Evolutionary conservation across 2,113 vertebrate genomes (phyloP).

Genomic region (Todiramphus saurophagus): DNA sequence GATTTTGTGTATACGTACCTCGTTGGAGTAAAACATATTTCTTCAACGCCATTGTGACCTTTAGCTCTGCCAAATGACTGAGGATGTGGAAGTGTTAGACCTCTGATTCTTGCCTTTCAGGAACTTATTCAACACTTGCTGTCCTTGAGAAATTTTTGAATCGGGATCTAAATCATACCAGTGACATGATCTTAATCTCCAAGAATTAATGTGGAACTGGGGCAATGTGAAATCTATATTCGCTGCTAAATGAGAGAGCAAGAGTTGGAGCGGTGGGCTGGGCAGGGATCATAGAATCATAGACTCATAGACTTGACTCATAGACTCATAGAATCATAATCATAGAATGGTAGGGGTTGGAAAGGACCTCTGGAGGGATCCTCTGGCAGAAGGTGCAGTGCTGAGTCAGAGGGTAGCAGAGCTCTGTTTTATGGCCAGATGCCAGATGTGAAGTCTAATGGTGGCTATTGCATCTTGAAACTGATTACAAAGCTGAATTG

Average conservation of each 20-base stretch:
- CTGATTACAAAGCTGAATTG: background rate
- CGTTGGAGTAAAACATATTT: background rate
- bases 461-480: background rate
- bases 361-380: too few relatives aligned
- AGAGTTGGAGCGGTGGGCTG: background rate
- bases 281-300: background rate
- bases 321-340: too few relatives aligned
- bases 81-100: background rate
- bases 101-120: background rate
- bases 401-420: fast-evolving
- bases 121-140: background rate
- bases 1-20: background rate
- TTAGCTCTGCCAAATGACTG: background rate
- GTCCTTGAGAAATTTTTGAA: background rate
- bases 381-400: background rate
- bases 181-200: background rate
- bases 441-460: background rate
- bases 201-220: background rate
- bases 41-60: background rate
- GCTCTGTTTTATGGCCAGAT: background rate
- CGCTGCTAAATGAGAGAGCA: background rate
- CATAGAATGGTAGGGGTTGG: too few relatives aligned
- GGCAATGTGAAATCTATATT: background rate
- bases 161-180: background rate
- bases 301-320: too few relatives aligned